Conservation (phyloP, 2,888 invertebrate genomes). For the Drosophila kambysellisi region DNA sequence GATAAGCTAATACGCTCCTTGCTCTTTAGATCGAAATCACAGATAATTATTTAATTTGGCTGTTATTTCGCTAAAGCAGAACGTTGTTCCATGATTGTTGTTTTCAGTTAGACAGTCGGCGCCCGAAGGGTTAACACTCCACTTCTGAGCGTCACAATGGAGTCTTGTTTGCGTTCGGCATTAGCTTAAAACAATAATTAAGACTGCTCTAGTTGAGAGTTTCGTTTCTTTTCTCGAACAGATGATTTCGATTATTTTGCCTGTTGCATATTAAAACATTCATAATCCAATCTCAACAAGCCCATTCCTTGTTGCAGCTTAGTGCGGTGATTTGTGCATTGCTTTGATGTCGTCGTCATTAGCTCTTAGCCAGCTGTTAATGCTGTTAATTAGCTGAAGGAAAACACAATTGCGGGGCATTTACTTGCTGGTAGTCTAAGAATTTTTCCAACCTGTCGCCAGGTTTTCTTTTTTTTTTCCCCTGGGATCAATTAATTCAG, state of each 20-base stretch:
- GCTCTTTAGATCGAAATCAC: conserved; percentile 59
- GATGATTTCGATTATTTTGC: conserved; percentile 24
- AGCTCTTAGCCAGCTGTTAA: conserved; percentile 38
- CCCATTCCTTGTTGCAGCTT: conserved; percentile 29
- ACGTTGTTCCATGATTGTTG: conserved; percentile 38
- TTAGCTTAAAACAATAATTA: conserved; percentile 1
- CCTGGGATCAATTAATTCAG: conserved; percentile 64
- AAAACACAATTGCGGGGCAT: conserved; percentile 64
- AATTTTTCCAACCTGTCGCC: conserved; percentile 46
- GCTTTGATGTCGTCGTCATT: conserved; percentile 54
- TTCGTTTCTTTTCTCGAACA: conserved; percentile 7
- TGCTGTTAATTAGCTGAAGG: conserved; percentile 64
- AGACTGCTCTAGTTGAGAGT: neutral
- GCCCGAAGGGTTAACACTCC: conserved; percentile 32
- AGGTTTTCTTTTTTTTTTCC: conserved; percentile 8
- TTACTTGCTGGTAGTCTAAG: conserved; percentile 35
- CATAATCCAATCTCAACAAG: conserved; percentile 31
- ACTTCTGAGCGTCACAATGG: conserved; percentile 29
- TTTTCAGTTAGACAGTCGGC: conserved; percentile 26
- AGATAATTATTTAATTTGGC: conserved; percentile 75
- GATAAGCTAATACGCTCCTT: conserved; percentile 61
- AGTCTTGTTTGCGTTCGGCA: conserved; percentile 24
- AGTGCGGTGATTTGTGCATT: conserved; percentile 26
- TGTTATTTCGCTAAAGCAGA: conserved; percentile 56
- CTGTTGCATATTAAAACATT: conserved; percentile 34